Percentiles rank a stretch among this genome's conserved stretches.
These are phyloP conservation scores for Brachionichthys hirsutus DNA, from an alignment of 2,113 vertebrate genomes.

Conservation along the genomic window DNA sequence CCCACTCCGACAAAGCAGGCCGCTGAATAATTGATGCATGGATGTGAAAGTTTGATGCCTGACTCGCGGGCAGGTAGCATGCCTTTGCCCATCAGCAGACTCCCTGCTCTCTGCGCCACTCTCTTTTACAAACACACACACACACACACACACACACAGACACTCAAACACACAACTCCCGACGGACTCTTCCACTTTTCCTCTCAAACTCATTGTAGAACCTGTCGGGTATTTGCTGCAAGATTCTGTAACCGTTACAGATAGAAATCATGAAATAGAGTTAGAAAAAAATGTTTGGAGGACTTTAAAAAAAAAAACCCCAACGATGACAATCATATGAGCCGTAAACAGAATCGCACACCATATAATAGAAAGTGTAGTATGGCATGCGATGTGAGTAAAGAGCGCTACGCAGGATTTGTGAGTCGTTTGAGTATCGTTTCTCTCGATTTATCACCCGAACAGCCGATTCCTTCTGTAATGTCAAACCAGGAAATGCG, in stretches of 20 bases:
- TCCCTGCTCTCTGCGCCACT: constrained; percentile 52
- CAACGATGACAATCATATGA: background rate
- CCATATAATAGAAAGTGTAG: background rate
- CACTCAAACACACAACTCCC: constrained; percentile 44
- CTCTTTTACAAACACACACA: constrained; percentile 18
- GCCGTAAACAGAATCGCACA: background rate
- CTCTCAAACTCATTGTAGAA: constrained; percentile 57
- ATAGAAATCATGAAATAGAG: no score
- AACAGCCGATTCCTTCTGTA: background rate
- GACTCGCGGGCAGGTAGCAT: constrained; percentile 70
- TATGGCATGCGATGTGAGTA: constrained; percentile 7
- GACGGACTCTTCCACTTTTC: constrained; percentile 36
- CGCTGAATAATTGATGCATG: constrained; percentile 78
- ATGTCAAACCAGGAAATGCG: constrained; percentile 17
- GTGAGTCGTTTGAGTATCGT: constrained; percentile 8
- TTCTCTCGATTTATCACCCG: constrained; percentile 11
- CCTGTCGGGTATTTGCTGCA: constrained; percentile 61
- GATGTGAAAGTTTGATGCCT: constrained; percentile 80
- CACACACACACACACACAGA: constrained; percentile 27
- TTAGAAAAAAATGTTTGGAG: no score
- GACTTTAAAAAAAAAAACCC: no score
- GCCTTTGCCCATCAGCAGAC: constrained; percentile 68
- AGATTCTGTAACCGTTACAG: constrained; percentile 46
- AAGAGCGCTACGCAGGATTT: constrained; percentile 5
- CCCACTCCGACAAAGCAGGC: constrained; percentile 65